phyloP scores from a whole-genome alignment of 1,140 invertebrate species.

The Catajapyx aquilonaris region DNA sequence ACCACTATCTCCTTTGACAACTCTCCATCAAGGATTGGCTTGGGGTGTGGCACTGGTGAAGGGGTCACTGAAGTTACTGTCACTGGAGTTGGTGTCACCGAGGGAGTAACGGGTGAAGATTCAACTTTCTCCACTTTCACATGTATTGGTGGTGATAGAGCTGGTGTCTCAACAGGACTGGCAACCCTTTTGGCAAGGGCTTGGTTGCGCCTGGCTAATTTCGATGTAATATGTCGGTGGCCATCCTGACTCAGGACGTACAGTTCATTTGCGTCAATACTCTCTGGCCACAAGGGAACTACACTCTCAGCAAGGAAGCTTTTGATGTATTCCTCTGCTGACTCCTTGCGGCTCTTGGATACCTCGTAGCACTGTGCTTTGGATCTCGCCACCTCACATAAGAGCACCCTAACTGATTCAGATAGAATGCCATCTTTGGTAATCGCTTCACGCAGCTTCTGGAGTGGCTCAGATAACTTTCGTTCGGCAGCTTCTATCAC shows the following conservation, averaged over 20 bases:
- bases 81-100: background rate
- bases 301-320: constrained; percentile 29
- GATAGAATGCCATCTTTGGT: constrained; percentile 12
- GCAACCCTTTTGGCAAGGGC: too few relatives aligned
- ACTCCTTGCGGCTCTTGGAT: constrained; percentile 26
- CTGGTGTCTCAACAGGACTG: too few relatives aligned
- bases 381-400: constrained; percentile 22
- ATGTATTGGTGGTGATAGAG: background rate
- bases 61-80: background rate
- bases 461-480: constrained; percentile 28
- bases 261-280: background rate
- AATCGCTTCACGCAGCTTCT: constrained; percentile 12
- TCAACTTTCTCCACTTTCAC: constrained; percentile 2
- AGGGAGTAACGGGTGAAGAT: background rate
- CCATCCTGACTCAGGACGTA: background rate
- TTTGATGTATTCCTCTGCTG: constrained; percentile 28
- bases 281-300: constrained; percentile 29
- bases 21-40: background rate
- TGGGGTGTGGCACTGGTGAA: background rate
- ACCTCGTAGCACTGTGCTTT: constrained; percentile 23
- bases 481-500: constrained; percentile 32
- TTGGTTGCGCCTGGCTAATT: too few relatives aligned
- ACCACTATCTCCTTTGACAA: background rate
- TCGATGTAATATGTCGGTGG: constrained; percentile 1
- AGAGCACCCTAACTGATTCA: constrained; percentile 19